Conservation (phyloP, 2,888 invertebrate species). For the Hyles lineata region DNA sequence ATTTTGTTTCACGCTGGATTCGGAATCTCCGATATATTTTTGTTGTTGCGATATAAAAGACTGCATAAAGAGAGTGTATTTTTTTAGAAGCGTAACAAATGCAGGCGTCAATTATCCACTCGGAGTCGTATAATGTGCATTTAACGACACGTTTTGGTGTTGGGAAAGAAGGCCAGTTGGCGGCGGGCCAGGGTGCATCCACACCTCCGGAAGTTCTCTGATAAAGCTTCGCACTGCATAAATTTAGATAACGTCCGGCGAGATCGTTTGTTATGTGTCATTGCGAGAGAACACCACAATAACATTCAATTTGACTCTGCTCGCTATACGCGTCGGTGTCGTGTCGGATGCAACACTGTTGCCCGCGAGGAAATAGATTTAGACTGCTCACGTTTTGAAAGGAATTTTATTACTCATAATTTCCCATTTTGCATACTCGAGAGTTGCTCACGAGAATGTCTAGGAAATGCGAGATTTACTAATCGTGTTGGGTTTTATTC, state of each 20-base stretch:
- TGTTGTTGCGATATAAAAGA: constrained; percentile 37
- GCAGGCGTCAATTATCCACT: constrained; percentile 57
- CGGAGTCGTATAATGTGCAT: constrained; percentile 63
- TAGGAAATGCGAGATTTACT: no score
- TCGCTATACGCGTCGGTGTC: neutral
- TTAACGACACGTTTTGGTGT: constrained; percentile 60
- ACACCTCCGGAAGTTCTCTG: constrained; percentile 69
- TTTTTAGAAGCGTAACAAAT: constrained; percentile 52
- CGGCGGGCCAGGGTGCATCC: constrained; percentile 63
- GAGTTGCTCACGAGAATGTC: no score
- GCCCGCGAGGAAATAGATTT: neutral
- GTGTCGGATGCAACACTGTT: neutral
- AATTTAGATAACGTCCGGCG: constrained; percentile 51
- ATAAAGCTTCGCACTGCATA: constrained; percentile 52
- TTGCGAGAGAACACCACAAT: constrained; percentile 22
- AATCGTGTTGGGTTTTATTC: no score
- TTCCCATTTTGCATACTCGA: neutral
- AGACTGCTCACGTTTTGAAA: constrained; percentile 5
- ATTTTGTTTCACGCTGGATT: constrained; percentile 2
- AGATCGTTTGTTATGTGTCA: constrained; percentile 35
- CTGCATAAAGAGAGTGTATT: constrained; percentile 47
- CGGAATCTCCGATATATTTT: constrained; percentile 7
- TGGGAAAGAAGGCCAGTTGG: constrained; percentile 72
- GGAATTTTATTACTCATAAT: neutral
- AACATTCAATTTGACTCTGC: constrained; percentile 32